phyloP scores from a whole-genome alignment of 2,888 invertebrate genomes.

The Lymantria monacha region DNA sequence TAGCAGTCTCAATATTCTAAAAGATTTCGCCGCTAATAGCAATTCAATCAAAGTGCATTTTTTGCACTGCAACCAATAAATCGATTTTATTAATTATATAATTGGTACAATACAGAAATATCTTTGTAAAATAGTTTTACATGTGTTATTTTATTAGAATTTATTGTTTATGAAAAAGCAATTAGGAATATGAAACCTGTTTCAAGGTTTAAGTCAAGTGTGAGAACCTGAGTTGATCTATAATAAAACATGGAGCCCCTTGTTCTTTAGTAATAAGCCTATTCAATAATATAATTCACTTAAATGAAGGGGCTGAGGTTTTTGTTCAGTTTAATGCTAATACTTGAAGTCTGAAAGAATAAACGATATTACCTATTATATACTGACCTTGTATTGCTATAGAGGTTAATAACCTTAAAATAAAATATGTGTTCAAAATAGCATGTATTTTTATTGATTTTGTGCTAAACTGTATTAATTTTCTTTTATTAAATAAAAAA shows the following conservation, averaged over 20 bases:
- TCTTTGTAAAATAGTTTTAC: conserved; percentile 16
- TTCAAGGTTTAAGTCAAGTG: conserved; percentile 42
- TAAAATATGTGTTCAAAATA: conserved; percentile 7
- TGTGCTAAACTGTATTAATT: neutral
- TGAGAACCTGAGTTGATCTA: conserved; percentile 40
- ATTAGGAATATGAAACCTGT: conserved; percentile 35
- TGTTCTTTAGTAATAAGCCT: conserved; percentile 53
- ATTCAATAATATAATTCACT: conserved; percentile 54
- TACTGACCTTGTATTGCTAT: conserved; percentile 24
- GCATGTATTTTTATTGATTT: neutral
- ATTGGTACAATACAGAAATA: conserved; percentile 21
- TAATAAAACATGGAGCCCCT: conserved; percentile 8
- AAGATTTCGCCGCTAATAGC: conserved; percentile 3
- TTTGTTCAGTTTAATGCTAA: conserved; percentile 37
- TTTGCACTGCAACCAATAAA: conserved; percentile 16
- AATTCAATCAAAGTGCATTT: conserved; percentile 19
- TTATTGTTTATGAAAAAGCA: conserved; percentile 34
- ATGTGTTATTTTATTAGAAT: conserved; percentile 31
- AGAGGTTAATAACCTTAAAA: conserved; percentile 24
- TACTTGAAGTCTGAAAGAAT: conserved; percentile 25
- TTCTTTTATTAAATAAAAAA: neutral
- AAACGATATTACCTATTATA: conserved; percentile 29
- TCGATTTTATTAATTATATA: conserved; percentile 23
- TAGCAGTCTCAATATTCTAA: neutral
- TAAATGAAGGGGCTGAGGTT: conserved; percentile 34